phyloP scores from a whole-genome alignment of 1,140 invertebrate genomes.

The Bacillus rossius region DNA sequence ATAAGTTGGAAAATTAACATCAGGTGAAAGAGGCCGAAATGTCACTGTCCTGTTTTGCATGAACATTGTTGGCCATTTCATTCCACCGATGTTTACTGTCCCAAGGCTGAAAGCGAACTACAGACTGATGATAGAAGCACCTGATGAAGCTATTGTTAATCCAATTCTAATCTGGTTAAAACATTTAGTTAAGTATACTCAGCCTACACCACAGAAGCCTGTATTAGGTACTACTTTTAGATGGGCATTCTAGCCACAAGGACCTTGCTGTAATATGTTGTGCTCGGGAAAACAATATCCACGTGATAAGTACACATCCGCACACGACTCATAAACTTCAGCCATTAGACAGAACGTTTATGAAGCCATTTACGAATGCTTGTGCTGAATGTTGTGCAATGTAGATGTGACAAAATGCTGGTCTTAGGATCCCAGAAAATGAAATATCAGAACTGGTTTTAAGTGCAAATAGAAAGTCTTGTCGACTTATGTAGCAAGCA shows the following conservation, averaged over 20 bases:
- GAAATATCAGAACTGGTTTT: constrained; percentile 4
- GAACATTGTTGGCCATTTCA: constrained; percentile 28
- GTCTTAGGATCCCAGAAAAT: constrained; percentile 3
- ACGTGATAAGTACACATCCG: constrained; percentile 35
- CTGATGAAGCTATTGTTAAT: constrained; percentile 17
- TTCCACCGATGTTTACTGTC: constrained; percentile 38
- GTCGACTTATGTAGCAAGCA: constrained; percentile 1
- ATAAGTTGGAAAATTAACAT: constrained; percentile 39
- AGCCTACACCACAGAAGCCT: constrained; percentile 5
- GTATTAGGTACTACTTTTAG: constrained; percentile 28
- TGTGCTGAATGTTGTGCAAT: constrained; percentile 26
- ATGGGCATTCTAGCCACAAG: constrained; percentile 35
- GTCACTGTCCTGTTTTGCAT: constrained; percentile 37
- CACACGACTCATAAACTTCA: constrained; percentile 38
- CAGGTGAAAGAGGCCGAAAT: constrained; percentile 39
- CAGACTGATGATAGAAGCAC: constrained; percentile 14
- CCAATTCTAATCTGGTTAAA: constrained; percentile 25
- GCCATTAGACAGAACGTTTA: constrained; percentile 34
- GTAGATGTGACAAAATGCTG: constrained; percentile 1
- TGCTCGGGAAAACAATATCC: constrained; percentile 33
- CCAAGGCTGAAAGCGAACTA: constrained; percentile 23
- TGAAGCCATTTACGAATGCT: constrained; percentile 37
- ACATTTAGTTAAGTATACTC: constrained; percentile 5
- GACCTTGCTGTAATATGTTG: constrained; percentile 32
- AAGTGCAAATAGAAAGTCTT: neutral